Evolutionary conservation across 2,797 vertebrate species (phyloP).

Genomic region (Tenualosa thibaudeaui): DNA sequence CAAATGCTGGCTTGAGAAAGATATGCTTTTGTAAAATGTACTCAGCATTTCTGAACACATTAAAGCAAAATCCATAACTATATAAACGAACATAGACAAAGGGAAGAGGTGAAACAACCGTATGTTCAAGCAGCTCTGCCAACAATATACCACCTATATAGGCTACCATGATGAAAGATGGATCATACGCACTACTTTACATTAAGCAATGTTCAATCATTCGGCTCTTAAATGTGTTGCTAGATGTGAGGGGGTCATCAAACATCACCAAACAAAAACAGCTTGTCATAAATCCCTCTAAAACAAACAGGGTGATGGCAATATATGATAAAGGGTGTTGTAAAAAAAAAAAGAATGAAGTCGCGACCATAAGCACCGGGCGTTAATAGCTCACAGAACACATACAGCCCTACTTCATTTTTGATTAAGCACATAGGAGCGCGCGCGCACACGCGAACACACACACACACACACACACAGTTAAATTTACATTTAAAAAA

Average conservation of each 20-base stretch:
- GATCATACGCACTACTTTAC: background rate
- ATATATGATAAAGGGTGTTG: background rate
- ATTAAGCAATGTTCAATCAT: background rate
- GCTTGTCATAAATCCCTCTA: background rate
- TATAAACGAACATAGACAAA: background rate
- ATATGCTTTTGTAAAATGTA: background rate
- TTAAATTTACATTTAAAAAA: background rate
- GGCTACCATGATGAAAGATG: background rate
- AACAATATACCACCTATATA: background rate
- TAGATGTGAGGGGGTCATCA: background rate
- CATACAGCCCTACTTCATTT: slow-evolving; percentile 42
- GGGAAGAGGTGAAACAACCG: background rate
- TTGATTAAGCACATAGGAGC: slow-evolving; percentile 27
- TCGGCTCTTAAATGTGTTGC: background rate
- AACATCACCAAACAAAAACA: background rate
- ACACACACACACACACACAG: background rate
- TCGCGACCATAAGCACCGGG: background rate
- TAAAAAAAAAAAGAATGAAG: background rate
- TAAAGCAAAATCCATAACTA: background rate
- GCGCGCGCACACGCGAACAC: background rate
- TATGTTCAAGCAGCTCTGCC: background rate
- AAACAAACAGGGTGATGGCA: background rate
- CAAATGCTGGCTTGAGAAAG: background rate
- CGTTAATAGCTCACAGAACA: slow-evolving; percentile 57
- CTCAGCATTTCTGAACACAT: background rate